Percentiles rank a stretch among this genome's conserved stretches.
These are phyloP conservation scores for Dromococcyx pavoninus DNA, from an alignment of 2,797 vertebrate species.

Conservation along the genomic window DNA sequence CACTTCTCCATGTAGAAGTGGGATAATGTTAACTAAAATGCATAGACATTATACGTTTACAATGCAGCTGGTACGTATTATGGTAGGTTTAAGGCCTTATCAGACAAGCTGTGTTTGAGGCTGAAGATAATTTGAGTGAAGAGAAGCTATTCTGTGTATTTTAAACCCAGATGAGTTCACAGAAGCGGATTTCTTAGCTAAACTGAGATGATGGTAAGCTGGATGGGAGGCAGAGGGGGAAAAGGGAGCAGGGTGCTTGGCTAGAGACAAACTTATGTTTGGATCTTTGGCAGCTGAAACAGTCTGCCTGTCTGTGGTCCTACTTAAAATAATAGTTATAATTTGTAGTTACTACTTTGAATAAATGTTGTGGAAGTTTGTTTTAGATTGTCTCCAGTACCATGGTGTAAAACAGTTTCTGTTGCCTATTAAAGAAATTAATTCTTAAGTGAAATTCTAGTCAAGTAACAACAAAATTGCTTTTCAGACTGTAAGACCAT, in stretches of 20 bases:
- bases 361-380: background rate
- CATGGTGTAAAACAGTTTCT: background rate
- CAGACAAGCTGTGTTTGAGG: background rate
- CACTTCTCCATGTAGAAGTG: background rate
- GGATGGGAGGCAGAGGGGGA: background rate
- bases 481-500: background rate
- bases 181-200: background rate
- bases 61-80: rapidly evolving
- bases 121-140: background rate
- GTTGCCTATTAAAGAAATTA: background rate
- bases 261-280: background rate
- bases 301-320: background rate
- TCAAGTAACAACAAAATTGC: background rate
- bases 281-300: background rate
- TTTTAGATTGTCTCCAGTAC: background rate
- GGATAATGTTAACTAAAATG: background rate
- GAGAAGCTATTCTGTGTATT: background rate
- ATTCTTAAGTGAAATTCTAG: background rate
- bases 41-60: rapidly evolving
- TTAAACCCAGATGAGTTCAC: background rate
- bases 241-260: background rate
- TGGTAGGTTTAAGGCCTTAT: background rate
- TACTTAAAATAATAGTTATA: background rate
- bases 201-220: rapidly evolving
- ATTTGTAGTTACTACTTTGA: background rate